Evolutionary conservation across 2,888 invertebrate species (phyloP).

Genomic region (Lochmaea crataegi): DNA sequence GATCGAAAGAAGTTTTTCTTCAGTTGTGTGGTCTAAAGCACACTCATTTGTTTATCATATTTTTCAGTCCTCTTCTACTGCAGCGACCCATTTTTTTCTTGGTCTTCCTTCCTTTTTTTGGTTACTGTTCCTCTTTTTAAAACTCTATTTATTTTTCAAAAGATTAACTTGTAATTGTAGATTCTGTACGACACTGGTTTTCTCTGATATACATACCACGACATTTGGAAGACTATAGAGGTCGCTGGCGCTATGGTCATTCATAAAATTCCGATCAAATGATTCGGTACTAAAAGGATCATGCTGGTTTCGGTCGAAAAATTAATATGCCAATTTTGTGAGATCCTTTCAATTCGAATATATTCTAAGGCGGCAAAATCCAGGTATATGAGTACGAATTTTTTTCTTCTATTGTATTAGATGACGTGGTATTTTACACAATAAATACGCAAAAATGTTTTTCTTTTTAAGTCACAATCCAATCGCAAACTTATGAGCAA

Average conservation of each 20-base stretch:
- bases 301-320: conserved; percentile 28
- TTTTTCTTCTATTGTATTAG: neutral
- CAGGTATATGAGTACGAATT: neutral
- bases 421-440: neutral
- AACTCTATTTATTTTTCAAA: too few relatives aligned
- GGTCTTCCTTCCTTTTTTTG: too few relatives aligned
- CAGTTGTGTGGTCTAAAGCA: too few relatives aligned
- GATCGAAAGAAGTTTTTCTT: too few relatives aligned
- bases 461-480: too few relatives aligned
- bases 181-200: neutral
- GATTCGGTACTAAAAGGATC: conserved; percentile 34
- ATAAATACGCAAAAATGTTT: neutral
- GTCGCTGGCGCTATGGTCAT: conserved; percentile 33
- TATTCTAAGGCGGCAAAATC: conserved; percentile 5
- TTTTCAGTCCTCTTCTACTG: too few relatives aligned
- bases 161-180: neutral
- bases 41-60: too few relatives aligned
- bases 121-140: too few relatives aligned
- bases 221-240: conserved; percentile 15
- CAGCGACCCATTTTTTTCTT: too few relatives aligned
- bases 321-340: conserved; percentile 10
- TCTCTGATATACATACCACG: conserved; percentile 16
- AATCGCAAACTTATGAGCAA: too few relatives aligned
- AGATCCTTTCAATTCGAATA: conserved; percentile 17
- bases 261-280: conserved; percentile 34